Conservation (phyloP, 1,140 invertebrate species). For the Agraylea sexmaculata region DNA sequence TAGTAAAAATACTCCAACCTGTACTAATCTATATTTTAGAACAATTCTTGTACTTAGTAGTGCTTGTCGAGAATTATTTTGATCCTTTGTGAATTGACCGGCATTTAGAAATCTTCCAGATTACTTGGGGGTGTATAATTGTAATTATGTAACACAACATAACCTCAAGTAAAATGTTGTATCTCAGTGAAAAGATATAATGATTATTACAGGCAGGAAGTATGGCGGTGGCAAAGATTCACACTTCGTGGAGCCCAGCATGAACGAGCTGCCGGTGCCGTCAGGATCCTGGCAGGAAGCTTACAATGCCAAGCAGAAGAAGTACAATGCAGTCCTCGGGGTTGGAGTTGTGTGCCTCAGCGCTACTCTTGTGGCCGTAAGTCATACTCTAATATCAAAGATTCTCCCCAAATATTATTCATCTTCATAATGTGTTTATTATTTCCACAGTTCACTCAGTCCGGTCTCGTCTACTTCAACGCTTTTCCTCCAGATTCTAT, state of each 20-base stretch:
- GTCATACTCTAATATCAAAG: slow-evolving; percentile 22
- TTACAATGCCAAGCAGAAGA: slow-evolving; percentile 48
- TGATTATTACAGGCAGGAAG: too few relatives aligned
- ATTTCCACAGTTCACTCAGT: slow-evolving; percentile 40
- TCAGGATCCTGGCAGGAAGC: slow-evolving; percentile 59
- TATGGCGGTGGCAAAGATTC: too few relatives aligned
- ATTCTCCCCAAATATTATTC: background rate
- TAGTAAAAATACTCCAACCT: too few relatives aligned
- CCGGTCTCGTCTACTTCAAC: slow-evolving; percentile 46
- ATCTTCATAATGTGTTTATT: slow-evolving; percentile 8
- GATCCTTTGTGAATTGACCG: too few relatives aligned
- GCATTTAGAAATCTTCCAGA: too few relatives aligned
- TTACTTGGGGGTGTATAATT: too few relatives aligned
- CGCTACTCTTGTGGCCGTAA: slow-evolving; percentile 47
- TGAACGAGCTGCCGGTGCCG: slow-evolving; percentile 64
- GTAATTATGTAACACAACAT: too few relatives aligned
- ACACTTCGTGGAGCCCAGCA: slow-evolving; percentile 32
- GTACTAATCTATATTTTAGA: too few relatives aligned
- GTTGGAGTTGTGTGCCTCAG: slow-evolving; percentile 45
- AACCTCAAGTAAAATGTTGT: too few relatives aligned
- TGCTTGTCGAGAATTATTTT: too few relatives aligned
- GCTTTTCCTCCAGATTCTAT: slow-evolving; percentile 42
- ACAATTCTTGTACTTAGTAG: too few relatives aligned
- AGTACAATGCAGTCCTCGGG: slow-evolving; percentile 54
- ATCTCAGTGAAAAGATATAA: too few relatives aligned